Base-by-base conservation (phyloP, 2,797 vertebrate species). In the Scleropages formosus region DNA sequence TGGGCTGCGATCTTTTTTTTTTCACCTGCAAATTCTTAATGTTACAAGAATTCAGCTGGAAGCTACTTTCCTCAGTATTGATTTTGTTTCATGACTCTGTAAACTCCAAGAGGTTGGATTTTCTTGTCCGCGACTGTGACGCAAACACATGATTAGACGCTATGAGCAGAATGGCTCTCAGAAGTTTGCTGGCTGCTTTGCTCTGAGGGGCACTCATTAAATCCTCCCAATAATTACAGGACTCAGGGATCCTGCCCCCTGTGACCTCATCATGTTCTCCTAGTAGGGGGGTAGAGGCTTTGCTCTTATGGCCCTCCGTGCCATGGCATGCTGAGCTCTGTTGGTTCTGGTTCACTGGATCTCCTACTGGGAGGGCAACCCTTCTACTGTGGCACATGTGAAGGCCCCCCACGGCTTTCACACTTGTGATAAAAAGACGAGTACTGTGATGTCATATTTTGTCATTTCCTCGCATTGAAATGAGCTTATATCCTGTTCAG, bases 241-340 rank as follows among this genome's bases (percentile, higher is more conserved):
- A n/a, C 80, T 83, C 84, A 82, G 77, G 76, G 80, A 71, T 76
- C 73, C 81, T 90, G 85, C 90, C 90, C 84, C 87, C 74, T 77
- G 82, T 92, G 92, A 93, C 93, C 91, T 94, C 92, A 94, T 95
- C 94, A 93, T 89, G 87, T 88, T 39, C 31, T 87, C 89, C 84
- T 80, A 80, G 82, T 84, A 84, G 82, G 81, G 10, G 82, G 73
- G 84, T 49, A 71, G 79, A 80, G 89, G 83, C 84, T 88, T 66
- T 63, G 70, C 80, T 74, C 84, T 71, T 72, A 78, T 26, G 75
- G 80, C 83, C 82, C 81, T 3, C 77, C 70, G 59, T 77, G 71
- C 75, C 68, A 68, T n/a, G n/a, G n/a, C n/a, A 46, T n/a, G 47
- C 75, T 58, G 26, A 53, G 49, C 67, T 46, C 47, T n/a, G n/a